Conservation (phyloP, 2,888 invertebrate species). For the Caenorhabditis sp. region DNA sequence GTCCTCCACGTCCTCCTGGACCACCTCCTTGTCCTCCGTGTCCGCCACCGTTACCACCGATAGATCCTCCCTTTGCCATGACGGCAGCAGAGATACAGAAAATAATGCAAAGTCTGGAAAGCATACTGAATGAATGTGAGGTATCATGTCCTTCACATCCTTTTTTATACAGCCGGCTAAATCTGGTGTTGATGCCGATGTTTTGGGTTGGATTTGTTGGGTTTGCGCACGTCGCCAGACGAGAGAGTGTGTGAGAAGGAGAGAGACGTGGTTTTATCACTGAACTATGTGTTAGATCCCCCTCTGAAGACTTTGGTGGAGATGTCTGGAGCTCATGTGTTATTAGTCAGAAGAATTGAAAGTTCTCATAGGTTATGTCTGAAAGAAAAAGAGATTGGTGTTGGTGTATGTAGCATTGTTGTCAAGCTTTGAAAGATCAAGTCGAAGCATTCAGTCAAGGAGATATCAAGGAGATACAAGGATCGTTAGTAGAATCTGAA, state of each 20-base stretch:
- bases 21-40: conserved; percentile 34
- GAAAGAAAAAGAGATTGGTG: not conserved
- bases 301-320: conserved; percentile 23
- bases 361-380: conserved; percentile 13
- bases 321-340: conserved; percentile 42
- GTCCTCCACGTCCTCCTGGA: conserved; percentile 50
- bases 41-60: conserved; percentile 13
- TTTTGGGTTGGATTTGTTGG: conserved; percentile 51
- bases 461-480: no score
- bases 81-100: conserved; percentile 40
- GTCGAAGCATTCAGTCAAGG: no score
- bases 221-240: conserved; percentile 37
- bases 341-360: conserved; percentile 18
- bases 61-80: conserved; percentile 20
- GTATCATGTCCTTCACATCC: conserved; percentile 7
- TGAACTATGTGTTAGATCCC: conserved; percentile 43
- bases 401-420: not conserved
- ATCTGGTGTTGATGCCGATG: conserved; percentile 56
- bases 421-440: not conserved
- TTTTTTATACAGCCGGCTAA: conserved; percentile 50
- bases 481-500: no score
- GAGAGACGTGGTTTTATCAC: conserved; percentile 50
- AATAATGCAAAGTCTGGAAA: conserved; percentile 54
- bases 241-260: conserved; percentile 26
- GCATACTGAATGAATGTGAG: conserved; percentile 37